Evolutionary conservation across 2,113 vertebrate species (phyloP).

Genomic region (Rhinopithecus roxellana): DNA sequence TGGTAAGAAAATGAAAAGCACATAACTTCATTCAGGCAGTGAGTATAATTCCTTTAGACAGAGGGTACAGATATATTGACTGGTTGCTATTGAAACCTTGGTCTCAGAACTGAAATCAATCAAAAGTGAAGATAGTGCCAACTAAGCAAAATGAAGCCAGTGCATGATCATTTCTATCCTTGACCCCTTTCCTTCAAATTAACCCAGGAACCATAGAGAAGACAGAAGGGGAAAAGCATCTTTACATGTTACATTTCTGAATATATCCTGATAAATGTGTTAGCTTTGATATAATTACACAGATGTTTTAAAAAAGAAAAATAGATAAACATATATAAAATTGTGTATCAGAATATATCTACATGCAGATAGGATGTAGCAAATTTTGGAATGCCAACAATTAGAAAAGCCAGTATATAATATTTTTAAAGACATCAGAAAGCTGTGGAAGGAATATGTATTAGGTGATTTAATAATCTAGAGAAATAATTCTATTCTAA

Average conservation of each 20-base stretch:
- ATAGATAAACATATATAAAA: background rate
- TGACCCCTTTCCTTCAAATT: background rate
- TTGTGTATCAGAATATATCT: background rate
- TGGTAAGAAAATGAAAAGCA: background rate
- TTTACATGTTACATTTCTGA: background rate
- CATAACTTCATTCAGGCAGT: background rate
- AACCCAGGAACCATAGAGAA: background rate
- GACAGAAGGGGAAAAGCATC: background rate
- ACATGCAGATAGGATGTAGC: background rate
- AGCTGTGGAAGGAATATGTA: background rate
- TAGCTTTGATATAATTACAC: background rate
- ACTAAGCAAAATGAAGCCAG: background rate
- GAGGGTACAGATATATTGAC: background rate
- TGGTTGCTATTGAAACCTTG: background rate
- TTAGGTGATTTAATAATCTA: background rate
- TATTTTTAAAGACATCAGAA: background rate
- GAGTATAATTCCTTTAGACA: background rate
- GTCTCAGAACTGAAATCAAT: background rate
- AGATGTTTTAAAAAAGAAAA: background rate
- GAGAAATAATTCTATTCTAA: background rate
- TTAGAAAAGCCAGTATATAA: background rate
- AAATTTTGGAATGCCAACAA: background rate
- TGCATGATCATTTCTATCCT: background rate
- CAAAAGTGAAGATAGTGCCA: background rate
- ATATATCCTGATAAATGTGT: background rate